Base-by-base conservation (phyloP, 2,113 vertebrate genomes). In the Oceanodroma tethys region DNA sequence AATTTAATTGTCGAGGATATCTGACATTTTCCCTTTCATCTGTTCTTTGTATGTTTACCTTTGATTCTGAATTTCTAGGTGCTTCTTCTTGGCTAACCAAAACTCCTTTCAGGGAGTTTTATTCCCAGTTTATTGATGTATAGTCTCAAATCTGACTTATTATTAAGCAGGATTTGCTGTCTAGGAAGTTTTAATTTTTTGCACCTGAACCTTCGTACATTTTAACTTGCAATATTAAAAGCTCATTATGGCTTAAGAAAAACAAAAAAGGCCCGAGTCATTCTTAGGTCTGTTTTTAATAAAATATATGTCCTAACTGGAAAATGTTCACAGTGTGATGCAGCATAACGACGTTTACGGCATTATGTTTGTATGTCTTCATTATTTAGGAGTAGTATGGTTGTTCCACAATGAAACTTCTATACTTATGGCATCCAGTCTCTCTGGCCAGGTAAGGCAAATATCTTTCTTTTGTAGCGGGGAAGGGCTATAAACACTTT, bases 1-100 rank as follows among this genome's bases (percentile, higher is more conserved):
- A 90, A 93, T 81, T 52, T 88, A 92, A 88, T 76, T 93, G 50
- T 76, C 29, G 47, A 62, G 16, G 42, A 66, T 81, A 83, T 18
- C 45, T 95, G 82, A 88, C 63, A 86, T 92, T 93, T 91, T 94
- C n/a, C n/a, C 43, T 91, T 95, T 29, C 47, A 71, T 84, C 65
- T 81, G 67, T 40, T 97, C 62, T 52, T 84, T 63, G 17, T 26
- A 42, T 38, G n/a, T 74, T 95, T 88, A 71, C 56, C 36, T 78
- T 86, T 67, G 36, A 72, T 74, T 59, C n/a, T 72, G 23, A 83
- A 74, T 91, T 86, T 78, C 38, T 42, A 71, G 29, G 52, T 67
- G 38, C 3, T 83, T 5, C 32, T 79, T 76, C 53, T 48, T 85
- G 43, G 58, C n/a, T 83, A 93, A 75, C 3, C 22, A 78, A 70